A percentile compares a stretch with the other conserved stretches of the same genome.
phyloP scores from a whole-genome alignment of 2,113 vertebrate species.

The Serinus canaria region DNA sequence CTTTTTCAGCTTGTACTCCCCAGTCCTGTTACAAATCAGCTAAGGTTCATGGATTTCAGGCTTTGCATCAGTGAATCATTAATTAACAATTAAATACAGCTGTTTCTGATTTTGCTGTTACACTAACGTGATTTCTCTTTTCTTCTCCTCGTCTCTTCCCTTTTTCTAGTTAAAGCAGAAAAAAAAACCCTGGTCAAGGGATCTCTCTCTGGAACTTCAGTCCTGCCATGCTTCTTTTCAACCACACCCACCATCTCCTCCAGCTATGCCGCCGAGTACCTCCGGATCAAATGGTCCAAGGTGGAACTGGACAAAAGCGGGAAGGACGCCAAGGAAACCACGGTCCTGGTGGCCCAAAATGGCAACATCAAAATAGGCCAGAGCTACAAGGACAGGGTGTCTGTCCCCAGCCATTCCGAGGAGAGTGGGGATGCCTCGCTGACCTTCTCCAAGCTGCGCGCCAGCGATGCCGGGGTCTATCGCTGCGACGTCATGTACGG shows the following conservation, averaged over 20 bases:
- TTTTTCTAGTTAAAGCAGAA: constrained; percentile 67
- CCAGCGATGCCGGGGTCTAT: constrained; percentile 91
- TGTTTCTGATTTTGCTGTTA: background rate
- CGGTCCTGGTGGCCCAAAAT: constrained; percentile 89
- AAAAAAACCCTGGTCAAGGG: constrained; percentile 79
- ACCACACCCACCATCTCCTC: constrained; percentile 82
- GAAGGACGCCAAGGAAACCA: constrained; percentile 83
- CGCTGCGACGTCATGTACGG: constrained; percentile 94
- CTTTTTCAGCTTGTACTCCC: background rate
- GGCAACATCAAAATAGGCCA: constrained; percentile 90
- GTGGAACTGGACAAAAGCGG: constrained; percentile 77
- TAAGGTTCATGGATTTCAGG: background rate
- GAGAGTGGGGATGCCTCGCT: constrained; percentile 87
- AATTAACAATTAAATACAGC: background rate
- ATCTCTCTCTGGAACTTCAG: constrained; percentile 86
- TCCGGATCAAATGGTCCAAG: constrained; percentile 97
- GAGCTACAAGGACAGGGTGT: constrained; percentile 86
- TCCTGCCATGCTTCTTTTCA: constrained; percentile 90
- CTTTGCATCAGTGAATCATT: background rate
- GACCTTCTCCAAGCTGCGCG: constrained; percentile 86
- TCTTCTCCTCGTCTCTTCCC: background rate
- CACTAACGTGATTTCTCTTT: background rate
- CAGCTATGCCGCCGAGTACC: constrained; percentile 77
- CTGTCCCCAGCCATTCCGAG: constrained; percentile 86
- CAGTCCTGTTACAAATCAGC: background rate